Base-by-base conservation (phyloP, 2,797 vertebrate genomes). In the Sphaeramia orbicularis region DNA sequence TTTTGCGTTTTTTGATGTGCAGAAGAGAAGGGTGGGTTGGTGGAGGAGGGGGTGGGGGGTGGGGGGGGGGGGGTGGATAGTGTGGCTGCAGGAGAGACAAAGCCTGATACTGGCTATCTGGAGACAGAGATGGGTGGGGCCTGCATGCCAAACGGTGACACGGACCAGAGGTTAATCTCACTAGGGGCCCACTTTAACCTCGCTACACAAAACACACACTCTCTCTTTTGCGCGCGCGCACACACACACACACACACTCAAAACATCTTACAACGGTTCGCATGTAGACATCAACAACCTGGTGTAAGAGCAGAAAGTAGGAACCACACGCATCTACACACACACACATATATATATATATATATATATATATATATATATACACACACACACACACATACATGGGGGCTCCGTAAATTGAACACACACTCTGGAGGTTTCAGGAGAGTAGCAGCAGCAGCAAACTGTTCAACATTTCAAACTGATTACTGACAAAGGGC, bases 171-270 rank as follows among this genome's bases (percentile, higher is more conserved):
- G 92, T 95, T 94, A 93, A 94, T 93, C 91, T 94, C 91, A 92
- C 92, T 83, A 90, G 92, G 91, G 92, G 94, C 93, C 94, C 93
- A 93, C 92, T 95, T 92, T 92, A 95, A 94, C 93, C 93, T 94
- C 89, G 79, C 88, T 92, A 93, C 91, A 86, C 90, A 94, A 88
- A 90, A 91, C 92, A 91, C 86, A 91, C 78, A 70, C 76, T 66
- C 60, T 41, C 61, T 24, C 37, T 18, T 52, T 36, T 41, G n/a
- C 48, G 4, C 63, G 40, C 48, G 32, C 57, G 49, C 63, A 16
- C 54, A 36, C 30, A 41, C 74, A 60, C 60, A 44, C 69, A 48
- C 71, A 38, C 66, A 15, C 54, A 66, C 44, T 60, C 48, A 56
- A 52, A 83, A 81, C 57, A 65, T 86, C 78, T 81, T 83, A 71